A percentile compares a stretch with the other conserved stretches of the same genome.
These are phyloP conservation scores for Dugesia japonica DNA, from an alignment of 2,888 invertebrate species.

Conservation along the genomic window DNA sequence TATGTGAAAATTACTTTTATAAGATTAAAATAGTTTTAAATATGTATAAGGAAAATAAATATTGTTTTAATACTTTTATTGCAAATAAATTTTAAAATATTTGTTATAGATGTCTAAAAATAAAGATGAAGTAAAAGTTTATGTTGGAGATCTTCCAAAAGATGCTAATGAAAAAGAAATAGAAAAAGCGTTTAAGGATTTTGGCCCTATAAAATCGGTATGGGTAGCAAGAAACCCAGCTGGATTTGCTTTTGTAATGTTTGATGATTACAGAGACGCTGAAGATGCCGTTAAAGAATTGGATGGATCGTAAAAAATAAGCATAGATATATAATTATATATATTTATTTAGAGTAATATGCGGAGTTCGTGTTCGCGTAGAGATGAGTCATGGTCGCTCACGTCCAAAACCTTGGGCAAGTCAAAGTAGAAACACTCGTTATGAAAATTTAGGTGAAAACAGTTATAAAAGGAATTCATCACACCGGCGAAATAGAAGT, in stretches of 20 bases:
- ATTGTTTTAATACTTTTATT: no score
- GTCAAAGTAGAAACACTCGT: slow-evolving; percentile 37
- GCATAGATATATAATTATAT: no score
- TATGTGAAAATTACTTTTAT: no score
- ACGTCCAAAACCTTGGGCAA: slow-evolving; percentile 42
- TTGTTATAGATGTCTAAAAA: background rate
- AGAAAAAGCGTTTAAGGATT: slow-evolving; percentile 37
- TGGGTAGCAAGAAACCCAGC: slow-evolving; percentile 46
- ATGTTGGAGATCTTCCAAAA: slow-evolving; percentile 37
- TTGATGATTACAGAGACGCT: slow-evolving; percentile 70
- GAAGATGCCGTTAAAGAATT: slow-evolving; percentile 68
- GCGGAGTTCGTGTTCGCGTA: slow-evolving; percentile 72
- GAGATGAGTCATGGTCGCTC: slow-evolving; percentile 73
- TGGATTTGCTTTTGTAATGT: slow-evolving; percentile 72
- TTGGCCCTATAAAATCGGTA: slow-evolving; percentile 40
- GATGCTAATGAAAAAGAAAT: slow-evolving; percentile 37
- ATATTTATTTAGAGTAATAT: slow-evolving; percentile 52
- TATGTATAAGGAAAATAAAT: no score
- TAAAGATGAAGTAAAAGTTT: slow-evolving; percentile 36
- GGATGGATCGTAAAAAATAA: slow-evolving; percentile 65
- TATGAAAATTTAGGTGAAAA: background rate
- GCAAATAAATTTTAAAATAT: no score
- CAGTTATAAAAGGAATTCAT: background rate
- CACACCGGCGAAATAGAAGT: background rate
- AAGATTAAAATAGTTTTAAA: no score